phyloP scores from a whole-genome alignment of 2,113 vertebrate species.

The Anthoscopus minutus region DNA sequence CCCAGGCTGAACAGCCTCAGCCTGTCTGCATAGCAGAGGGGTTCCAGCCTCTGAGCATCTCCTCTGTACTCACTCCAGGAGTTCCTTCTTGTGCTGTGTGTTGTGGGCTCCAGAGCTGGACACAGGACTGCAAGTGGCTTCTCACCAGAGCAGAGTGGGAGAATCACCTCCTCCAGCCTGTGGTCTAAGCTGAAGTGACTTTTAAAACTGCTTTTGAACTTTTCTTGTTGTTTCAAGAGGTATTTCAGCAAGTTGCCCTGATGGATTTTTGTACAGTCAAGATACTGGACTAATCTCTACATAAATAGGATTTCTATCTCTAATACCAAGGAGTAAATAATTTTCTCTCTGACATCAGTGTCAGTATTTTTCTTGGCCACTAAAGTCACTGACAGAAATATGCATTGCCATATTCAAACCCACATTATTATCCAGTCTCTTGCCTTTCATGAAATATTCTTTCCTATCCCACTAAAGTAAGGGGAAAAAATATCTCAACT shows the following conservation, averaged over 20 bases:
- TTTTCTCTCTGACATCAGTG: background rate
- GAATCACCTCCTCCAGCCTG: background rate
- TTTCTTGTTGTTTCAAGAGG: background rate
- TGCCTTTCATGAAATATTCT: background rate
- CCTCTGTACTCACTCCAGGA: background rate
- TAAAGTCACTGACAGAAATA: background rate
- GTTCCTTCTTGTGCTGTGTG: background rate
- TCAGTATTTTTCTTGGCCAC: background rate
- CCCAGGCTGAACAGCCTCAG: background rate
- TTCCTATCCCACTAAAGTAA: background rate
- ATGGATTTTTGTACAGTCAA: background rate
- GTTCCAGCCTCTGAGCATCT: background rate
- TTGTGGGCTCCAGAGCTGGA: background rate
- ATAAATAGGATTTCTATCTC: background rate
- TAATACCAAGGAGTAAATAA: no score
- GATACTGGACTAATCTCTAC: background rate
- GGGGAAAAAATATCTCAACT: rapidly evolving
- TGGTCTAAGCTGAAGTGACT: background rate
- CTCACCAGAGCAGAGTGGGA: background rate
- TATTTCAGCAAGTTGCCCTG: background rate
- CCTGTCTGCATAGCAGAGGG: background rate
- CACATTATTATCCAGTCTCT: background rate
- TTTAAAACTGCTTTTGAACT: background rate
- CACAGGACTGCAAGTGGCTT: background rate
- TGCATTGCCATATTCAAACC: background rate